Evolutionary conservation across 2,888 invertebrate genomes (phyloP).

Genomic region (Polyploca ridens): DNA sequence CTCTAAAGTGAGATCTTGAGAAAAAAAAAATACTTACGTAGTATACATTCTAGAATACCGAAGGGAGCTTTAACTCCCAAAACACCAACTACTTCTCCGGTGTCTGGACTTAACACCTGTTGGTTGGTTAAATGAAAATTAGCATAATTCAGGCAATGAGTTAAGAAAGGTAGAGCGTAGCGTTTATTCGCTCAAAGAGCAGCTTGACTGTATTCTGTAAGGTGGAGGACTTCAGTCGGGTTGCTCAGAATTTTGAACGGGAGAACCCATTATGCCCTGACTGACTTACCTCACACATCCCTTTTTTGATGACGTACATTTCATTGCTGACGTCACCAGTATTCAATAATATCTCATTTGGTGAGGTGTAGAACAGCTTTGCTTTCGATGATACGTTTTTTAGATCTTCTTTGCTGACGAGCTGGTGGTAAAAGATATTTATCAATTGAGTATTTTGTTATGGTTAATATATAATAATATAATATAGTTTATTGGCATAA

Average conservation of each 20-base stretch:
- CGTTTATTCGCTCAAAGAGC: no score
- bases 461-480: no score
- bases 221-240: no score
- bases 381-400: conserved; percentile 59
- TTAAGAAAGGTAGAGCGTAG: no score
- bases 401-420: conserved; percentile 60
- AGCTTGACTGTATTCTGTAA: no score
- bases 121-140: conserved; percentile 12
- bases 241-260: no score
- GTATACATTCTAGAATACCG: conserved; percentile 63
- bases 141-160: no score
- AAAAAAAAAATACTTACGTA: conserved; percentile 52
- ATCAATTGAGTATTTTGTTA: neutral
- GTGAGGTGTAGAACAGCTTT: conserved; percentile 64
- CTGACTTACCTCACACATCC: conserved; percentile 64
- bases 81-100: conserved; percentile 41
- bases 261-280: no score
- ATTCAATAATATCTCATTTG: conserved; percentile 68
- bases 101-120: conserved; percentile 58
- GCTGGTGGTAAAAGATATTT: conserved; percentile 35
- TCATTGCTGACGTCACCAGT: conserved; percentile 73
- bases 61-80: conserved; percentile 54
- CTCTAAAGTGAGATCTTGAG: neutral
- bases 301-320: conserved; percentile 68
- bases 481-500: no score